Percentiles rank a stretch among this genome's conserved stretches.
Conservation (phyloP, 2,888 invertebrate species). For the Oeneis ivallda region DNA sequence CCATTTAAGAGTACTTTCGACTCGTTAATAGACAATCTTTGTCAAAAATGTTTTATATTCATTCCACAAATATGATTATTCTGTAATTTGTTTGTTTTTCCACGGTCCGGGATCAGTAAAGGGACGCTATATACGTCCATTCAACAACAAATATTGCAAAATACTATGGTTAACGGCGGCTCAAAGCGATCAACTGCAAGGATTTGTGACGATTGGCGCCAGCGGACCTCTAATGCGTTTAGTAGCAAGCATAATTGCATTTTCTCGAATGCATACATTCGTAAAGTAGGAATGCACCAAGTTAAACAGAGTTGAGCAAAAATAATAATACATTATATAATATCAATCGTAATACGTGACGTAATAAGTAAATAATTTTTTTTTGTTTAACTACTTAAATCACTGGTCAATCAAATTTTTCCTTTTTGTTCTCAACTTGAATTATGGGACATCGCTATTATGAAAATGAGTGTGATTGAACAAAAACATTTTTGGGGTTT, state of each 20-base stretch:
- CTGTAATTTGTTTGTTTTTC: neutral
- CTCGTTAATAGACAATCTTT: neutral
- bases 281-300: slow-evolving; percentile 5
- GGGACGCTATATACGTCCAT: slow-evolving; percentile 34
- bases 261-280: slow-evolving; percentile 26
- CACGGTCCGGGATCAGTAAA: neutral
- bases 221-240: slow-evolving; percentile 37
- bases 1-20: slow-evolving; percentile 16
- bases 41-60: neutral
- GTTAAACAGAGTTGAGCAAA: slow-evolving; percentile 1
- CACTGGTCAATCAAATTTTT: too few species aligned
- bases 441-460: too few species aligned
- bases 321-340: too few species aligned
- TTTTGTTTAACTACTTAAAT: too few species aligned
- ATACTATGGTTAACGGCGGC: slow-evolving; percentile 34
- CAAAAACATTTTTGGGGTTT: too few species aligned
- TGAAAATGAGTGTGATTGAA: too few species aligned
- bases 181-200: slow-evolving; percentile 34
- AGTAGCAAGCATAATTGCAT: slow-evolving; percentile 30
- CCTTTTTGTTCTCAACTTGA: too few species aligned
- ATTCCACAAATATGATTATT: neutral
- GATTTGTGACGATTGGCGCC: slow-evolving; percentile 41
- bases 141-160: slow-evolving; percentile 31
- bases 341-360: too few species aligned
- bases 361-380: too few species aligned